These are phyloP conservation scores for Paramuricea clavata DNA, from an alignment of 92 coral and sea anemone species.

Conservation along the genomic window DNA sequence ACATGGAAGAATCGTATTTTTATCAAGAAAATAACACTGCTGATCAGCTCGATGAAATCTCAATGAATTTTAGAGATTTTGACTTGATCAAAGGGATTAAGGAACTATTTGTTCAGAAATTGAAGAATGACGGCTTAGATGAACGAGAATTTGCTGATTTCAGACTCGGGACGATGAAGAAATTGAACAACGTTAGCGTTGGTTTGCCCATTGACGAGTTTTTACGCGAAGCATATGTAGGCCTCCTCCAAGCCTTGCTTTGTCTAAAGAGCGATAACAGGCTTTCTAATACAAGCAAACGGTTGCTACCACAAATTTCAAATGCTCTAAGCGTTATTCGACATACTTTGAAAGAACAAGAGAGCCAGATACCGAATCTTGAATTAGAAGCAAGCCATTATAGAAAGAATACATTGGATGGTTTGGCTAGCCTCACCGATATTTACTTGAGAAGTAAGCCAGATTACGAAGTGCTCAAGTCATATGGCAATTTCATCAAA, in stretches of 20 bases:
- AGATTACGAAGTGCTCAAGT: not conserved
- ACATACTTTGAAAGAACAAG: not conserved
- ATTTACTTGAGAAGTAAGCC: not conserved
- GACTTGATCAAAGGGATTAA: not conserved
- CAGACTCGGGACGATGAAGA: not conserved
- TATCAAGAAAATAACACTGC: not conserved
- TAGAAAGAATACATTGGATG: not conserved
- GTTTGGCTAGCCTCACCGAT: not conserved
- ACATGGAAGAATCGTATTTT: not conserved
- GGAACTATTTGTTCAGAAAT: not conserved
- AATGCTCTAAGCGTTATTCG: not conserved
- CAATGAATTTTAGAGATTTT: not conserved
- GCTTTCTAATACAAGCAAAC: not conserved
- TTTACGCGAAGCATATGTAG: not conserved
- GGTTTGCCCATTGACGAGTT: not conserved
- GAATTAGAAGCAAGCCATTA: not conserved
- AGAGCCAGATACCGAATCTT: not conserved
- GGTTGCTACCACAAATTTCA: not conserved
- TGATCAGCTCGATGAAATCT: not conserved
- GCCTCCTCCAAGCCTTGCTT: not conserved
- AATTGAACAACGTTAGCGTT: not conserved
- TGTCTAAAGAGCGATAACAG: not conserved
- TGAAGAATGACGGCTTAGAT: not conserved
- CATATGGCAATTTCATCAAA: not conserved
- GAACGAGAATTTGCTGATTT: not conserved